These are phyloP conservation scores for Leptinotarsa lineolata DNA, from an alignment of 1,140 invertebrate genomes.

Conservation along the genomic window DNA sequence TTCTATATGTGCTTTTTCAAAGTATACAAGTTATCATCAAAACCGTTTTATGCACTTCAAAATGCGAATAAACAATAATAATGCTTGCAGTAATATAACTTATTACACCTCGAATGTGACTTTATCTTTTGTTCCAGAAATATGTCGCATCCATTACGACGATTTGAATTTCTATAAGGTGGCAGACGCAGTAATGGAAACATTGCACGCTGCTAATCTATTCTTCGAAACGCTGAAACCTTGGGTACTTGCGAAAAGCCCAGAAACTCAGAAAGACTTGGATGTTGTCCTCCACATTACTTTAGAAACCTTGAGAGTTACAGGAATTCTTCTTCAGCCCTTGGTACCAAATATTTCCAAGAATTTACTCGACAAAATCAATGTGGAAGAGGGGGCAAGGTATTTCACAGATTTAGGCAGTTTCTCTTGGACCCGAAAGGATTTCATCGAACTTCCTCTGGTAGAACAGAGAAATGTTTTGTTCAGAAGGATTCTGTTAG, in stretches of 20 bases:
- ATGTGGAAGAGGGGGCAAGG: conserved; percentile 59
- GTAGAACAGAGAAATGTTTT: conserved; percentile 46
- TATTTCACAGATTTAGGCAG: conserved; percentile 60
- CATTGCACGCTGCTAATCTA: conserved; percentile 78
- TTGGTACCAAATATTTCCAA: conserved; percentile 76
- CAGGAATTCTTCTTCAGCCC: conserved; percentile 79
- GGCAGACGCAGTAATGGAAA: conserved; percentile 75
- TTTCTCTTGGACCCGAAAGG: conserved; percentile 51
- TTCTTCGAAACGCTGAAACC: conserved; percentile 86
- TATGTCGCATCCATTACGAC: conserved; percentile 69
- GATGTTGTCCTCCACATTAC: conserved; percentile 78
- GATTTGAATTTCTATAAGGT: conserved; percentile 84
- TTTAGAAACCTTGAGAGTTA: conserved; percentile 81
- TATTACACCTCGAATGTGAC: not conserved
- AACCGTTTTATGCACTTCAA: too few species aligned
- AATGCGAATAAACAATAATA: not conserved
- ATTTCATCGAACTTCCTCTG: conserved; percentile 42
- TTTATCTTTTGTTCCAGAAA: conserved; percentile 53
- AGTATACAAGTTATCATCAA: too few species aligned
- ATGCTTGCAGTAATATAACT: not conserved
- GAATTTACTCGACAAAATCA: conserved; percentile 71
- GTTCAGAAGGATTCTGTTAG: conserved; percentile 52
- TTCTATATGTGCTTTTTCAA: too few species aligned
- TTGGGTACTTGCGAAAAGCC: conserved; percentile 76
- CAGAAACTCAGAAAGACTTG: conserved; percentile 61